Evolutionary conservation across 2,888 invertebrate genomes (phyloP).

Genomic region (Ophion ventricosus): DNA sequence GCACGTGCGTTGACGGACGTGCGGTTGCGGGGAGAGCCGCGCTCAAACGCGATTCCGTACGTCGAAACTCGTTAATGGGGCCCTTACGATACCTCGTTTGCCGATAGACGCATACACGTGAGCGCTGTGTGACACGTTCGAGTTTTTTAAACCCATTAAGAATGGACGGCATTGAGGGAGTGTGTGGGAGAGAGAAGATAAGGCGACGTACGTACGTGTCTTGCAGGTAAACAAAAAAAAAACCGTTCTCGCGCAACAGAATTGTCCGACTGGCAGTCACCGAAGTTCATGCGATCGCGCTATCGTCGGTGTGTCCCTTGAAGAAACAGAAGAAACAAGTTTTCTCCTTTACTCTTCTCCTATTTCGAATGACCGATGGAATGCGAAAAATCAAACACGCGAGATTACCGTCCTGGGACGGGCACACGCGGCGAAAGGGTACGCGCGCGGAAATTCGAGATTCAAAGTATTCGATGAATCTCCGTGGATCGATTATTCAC

Average conservation of each 20-base stretch:
- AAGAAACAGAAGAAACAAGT: not conserved
- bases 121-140: not conserved
- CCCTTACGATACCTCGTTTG: not conserved
- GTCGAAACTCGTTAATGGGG: no score
- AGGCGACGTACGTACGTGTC: slow-evolving; percentile 33
- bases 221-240: slow-evolving; percentile 26
- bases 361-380: not conserved
- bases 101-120: not conserved
- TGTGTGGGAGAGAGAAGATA: not conserved
- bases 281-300: not conserved
- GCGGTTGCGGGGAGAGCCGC: not conserved
- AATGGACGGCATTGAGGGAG: not conserved
- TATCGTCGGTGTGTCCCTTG: not conserved
- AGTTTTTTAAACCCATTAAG: not conserved
- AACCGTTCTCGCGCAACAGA: not conserved
- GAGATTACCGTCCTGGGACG: slow-evolving; percentile 61
- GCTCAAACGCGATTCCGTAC: no score
- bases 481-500: not conserved
- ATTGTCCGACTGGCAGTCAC: not conserved
- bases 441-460: not conserved
- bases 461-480: not conserved
- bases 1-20: not conserved
- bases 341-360: not conserved
- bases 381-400: slow-evolving; percentile 53
- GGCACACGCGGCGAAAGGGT: slow-evolving; percentile 43